Base-by-base conservation (phyloP, 2,797 vertebrate genomes). In the Lepus townsendii region DNA sequence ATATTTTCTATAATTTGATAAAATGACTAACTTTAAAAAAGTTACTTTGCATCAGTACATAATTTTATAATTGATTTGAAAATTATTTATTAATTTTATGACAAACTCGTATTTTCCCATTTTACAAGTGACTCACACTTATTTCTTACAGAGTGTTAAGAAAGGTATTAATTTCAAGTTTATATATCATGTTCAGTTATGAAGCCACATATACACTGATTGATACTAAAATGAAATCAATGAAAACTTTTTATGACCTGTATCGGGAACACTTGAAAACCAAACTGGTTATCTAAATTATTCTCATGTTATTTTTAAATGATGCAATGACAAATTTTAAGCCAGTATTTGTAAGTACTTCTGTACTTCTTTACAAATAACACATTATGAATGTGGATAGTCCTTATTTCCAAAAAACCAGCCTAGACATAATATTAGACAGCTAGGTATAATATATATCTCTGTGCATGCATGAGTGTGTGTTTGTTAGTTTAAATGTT, bases 301-400 rank as follows among this genome's bases (percentile, higher is more conserved):
- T 88, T 88, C 92, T 79, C 7, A 24, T 32, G 63, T 20, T 89
- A 14, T 73, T 94, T 88, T 82, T 76, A 94, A 95, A 71, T 66
- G 26, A 76, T 69, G 57, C 77, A 85, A 92, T 47, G 9, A 16
- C n/a, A 89, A 83, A 11, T 26, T 60, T 52, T 32, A 32, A 79
- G 27, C 17, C 7, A 83, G 71, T 63, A 63, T 42, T 69, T 71
- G 63, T 26, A 66, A 93, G 71, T 2, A 75, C 16, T 88, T 80
- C 47, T 32, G 20, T 32, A 65, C 30, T 90, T 75, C 27, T 35
- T 19, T 24, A 52, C 32, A 93, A 79, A 69, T 79, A 78, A 73
- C 50, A 47, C 1, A 62, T n/a, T n/a, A 69, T 42, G 14, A 66
- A 82, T 30, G 52, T 71, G 12, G 57, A n/a, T 0, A 57, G 72